Base-by-base conservation (phyloP, 2,797 vertebrate genomes). In the Rhadinocentrus ornatus region DNA sequence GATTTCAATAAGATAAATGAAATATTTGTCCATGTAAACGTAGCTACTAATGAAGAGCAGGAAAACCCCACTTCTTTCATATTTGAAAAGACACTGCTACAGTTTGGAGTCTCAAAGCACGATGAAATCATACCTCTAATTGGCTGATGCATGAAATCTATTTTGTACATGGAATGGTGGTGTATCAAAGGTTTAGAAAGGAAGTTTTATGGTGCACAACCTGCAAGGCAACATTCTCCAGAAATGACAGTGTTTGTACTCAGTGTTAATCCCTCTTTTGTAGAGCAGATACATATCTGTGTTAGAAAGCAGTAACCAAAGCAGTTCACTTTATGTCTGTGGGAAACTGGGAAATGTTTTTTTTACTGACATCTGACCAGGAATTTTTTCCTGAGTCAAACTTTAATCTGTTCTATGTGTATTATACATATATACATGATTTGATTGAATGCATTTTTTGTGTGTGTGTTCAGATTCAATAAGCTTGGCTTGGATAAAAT, bases 401-500 rank as follows among this genome's bases (percentile, higher is more conserved):
- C 20, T 39, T 29, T 26, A 12, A 11, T 56, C 3, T 37, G 7
- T 15, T 29, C 15, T 16, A 32, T 37, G 29, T 54, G 35, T 46
- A 22, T 58, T 20, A 32, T 29, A 29, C 18, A 35, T 22, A n/a
- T 44, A 20, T 39, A 16, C 7, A 60, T 48, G 5, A 62, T 50
- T 26, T 41, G 2, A 7, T 66, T 18, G 11, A 15, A 50, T 18
- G 13, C 7, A 4, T 3, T 16, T 18, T 34, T 24, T 50, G n/a
- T n/a, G 29, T 57, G 80, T 75, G 56, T 65, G 27, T 6, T 81
- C 85, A 99, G 98, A 81, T 99, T 96, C 88, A 99, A 99, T 88
- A 99, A 99, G 81, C 94, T 99, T 24, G 97, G 96, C 13, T 86
- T 99, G 64, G 98, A 99, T 88, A 87, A 41, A 53, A 92, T 96